Conservation (phyloP, 2,888 invertebrate species). For the Heterodera filipjevi region DNA sequence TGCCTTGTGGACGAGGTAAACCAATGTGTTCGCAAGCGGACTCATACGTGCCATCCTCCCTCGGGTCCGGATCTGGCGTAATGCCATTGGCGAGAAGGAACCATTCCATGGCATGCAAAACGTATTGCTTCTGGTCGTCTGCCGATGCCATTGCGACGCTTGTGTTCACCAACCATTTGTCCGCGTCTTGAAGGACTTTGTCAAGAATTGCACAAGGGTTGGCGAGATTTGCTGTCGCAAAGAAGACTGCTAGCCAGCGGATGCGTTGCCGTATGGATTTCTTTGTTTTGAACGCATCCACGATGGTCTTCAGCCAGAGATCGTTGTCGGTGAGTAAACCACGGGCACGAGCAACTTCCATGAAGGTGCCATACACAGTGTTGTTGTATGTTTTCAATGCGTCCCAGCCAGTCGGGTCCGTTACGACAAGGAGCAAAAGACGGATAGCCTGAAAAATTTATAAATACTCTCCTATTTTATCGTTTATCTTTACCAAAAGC, state of each 20-base stretch:
- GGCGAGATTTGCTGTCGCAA: not conserved
- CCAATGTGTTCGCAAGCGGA: not conserved
- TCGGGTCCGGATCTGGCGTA: not conserved
- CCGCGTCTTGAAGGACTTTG: not conserved
- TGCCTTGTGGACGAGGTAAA: not conserved
- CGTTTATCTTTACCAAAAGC: not conserved
- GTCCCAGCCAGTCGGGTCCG: not conserved
- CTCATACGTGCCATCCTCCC: not conserved
- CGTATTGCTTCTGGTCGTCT: not conserved
- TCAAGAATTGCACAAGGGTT: not conserved
- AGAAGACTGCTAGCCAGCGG: not conserved
- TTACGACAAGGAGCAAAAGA: not conserved
- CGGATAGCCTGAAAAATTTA: not conserved
- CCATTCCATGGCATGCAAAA: not conserved
- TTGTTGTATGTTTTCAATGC: not conserved
- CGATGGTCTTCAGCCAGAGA: not conserved
- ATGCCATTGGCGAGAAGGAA: not conserved
- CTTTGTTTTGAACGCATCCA: not conserved
- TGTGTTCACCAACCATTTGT: slow-evolving; percentile 1
- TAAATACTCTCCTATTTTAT: not conserved
- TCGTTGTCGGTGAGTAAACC: not conserved
- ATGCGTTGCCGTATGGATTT: not conserved
- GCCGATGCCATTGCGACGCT: not conserved
- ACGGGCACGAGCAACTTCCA: not conserved
- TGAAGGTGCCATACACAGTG: not conserved